Evolutionary conservation across 2,888 invertebrate genomes (phyloP), one percentile per base, ranked within the genome.

Genomic region (Uloborus plumipes): DNA sequence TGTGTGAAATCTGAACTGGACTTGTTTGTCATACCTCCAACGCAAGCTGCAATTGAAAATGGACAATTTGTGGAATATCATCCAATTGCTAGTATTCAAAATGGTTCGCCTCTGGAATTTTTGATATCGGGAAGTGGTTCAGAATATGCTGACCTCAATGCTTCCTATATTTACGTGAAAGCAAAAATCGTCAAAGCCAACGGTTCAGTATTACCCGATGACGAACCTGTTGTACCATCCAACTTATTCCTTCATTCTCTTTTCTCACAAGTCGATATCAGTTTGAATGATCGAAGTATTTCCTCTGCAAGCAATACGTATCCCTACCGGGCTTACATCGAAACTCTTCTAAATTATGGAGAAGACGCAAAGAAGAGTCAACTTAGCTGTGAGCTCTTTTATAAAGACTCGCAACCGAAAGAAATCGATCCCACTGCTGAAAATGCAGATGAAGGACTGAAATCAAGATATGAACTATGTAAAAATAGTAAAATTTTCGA

Each of bases 341-440:
- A 73, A 73, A 73, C 73, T 3, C 15, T 65, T 6, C 47, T 73
- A n/a, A 73, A 73, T 64, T 73, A 65, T n/a, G 73, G 73, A 20
- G 64, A 51, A 26, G 64, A 73, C 64, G 64, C 51, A n/a, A 73
- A 73, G 47, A 73, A 65, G 47, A 73, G 55, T 65, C 20, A 65
- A 73, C 53, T 64, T 1, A 65, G 64, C 18, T 65, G 64, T 11
- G 65, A 73, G 53, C 39, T 31, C 9, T 73, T 73, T 31, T 73
- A 50, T 18, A 64, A 73, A 50, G 64, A 73, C 31, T 64, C 51
- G 0, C 20, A 64, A 7, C 39, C 51, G 14, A 14, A 20, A 15
- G n/a, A n/a, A 2, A 31, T 31, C 13, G 20, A 74, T 15, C 51
- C 65, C 9, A 7, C 11, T 3, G 47, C 18, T 31, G 18, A 1